Base-by-base conservation (phyloP, 92 coral and sea anemone species). In the Diadumene lineata region DNA sequence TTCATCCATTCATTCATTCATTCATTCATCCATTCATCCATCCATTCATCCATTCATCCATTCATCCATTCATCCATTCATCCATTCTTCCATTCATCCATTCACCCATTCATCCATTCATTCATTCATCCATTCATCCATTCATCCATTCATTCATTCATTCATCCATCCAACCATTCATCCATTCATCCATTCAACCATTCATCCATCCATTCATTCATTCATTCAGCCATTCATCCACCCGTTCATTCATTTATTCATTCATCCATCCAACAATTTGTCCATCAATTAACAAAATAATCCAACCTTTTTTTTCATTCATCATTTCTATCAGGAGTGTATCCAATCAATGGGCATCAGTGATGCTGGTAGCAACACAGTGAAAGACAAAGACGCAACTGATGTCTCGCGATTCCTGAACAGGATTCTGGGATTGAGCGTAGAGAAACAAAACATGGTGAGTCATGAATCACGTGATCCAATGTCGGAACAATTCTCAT, bases 361-460 rank as follows among this genome's bases (percentile, higher is more conserved):
- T 50, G 94, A 94, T 67, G 64, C 88, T 23, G 85, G 83, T 26
- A 88, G 87, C 50, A 76, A 81, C 69, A 68, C 76, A 1, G 97
- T 94, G 2, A 91, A 86, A 75, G 98, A 94, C 13, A 94, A 94
- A 80, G 98, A 94, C n/a, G 97, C 97, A 27, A 86, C 90, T 16
- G 98, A 91, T 71, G 94, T 94, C 11, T 82, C 90, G 13, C 74
- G 92, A 61, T 94, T 94, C 74, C 76, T 94, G 29, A 94, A 94
- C 75, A 85, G 98, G 65, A 91, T 94, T 71, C 89, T 94, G 78
- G 98, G 98, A 31, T 82, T 94, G 0, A 85, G 88, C 69, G 98
- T 94, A 34, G 98, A 91, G 66, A 72, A 81, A 75, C 98, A 94
- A 77, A 94, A 94, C 75, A 62, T 62, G 68, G 68, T 62, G n/a